phyloP scores from a whole-genome alignment of 2,888 invertebrate species.

The Leucophenga maculata region DNA sequence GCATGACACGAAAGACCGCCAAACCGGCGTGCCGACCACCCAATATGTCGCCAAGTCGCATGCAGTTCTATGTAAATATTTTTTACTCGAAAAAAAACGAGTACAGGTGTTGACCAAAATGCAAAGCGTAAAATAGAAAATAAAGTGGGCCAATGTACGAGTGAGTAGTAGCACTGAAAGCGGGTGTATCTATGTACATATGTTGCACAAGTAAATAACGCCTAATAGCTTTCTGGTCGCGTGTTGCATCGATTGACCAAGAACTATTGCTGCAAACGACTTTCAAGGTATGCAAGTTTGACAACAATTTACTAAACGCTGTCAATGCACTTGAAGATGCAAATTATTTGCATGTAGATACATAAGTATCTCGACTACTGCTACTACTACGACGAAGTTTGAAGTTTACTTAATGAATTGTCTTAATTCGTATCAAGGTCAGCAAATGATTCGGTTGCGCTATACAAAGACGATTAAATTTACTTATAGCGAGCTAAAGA shows the following conservation, averaged over 20 bases:
- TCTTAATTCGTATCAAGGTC: constrained; percentile 45
- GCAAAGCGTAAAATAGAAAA: not conserved
- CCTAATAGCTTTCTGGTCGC: constrained; percentile 25
- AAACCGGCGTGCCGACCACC: constrained; percentile 27
- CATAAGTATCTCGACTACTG: not conserved
- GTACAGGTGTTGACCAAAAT: constrained; percentile 25
- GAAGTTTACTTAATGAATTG: constrained; percentile 16
- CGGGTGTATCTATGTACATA: constrained; percentile 1
- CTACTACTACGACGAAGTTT: not conserved
- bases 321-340: too few species aligned
- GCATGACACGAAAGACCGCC: constrained; percentile 28
- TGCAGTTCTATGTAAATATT: constrained; percentile 18
- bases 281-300: constrained; percentile 19
- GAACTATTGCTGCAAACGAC: not conserved
- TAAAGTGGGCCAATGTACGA: constrained; percentile 51
- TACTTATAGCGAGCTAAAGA: not conserved
- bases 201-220: not conserved
- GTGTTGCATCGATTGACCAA: constrained; percentile 33
- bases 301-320: not conserved
- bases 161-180: not conserved
- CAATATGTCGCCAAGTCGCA: constrained; percentile 17
- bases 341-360: not conserved
- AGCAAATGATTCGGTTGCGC: constrained; percentile 40
- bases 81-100: not conserved
- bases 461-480: constrained; percentile 26